phyloP scores from a whole-genome alignment of 2,797 vertebrate species.

The Muscicapa comitata region DNA sequence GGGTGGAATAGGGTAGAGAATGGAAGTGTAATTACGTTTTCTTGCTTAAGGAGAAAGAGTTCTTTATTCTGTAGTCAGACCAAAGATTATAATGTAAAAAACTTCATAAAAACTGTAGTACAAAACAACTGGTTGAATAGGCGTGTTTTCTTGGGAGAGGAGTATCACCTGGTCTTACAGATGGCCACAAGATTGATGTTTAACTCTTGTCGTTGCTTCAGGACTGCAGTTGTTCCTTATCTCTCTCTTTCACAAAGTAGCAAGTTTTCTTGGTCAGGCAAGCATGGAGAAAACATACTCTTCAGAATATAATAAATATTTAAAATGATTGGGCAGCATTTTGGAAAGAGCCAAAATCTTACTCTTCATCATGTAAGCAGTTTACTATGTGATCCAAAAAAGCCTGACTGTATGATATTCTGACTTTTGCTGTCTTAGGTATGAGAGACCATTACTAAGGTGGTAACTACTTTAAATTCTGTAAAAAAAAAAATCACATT shows the following conservation, averaged over 20 bases:
- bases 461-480: background rate
- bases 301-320: background rate
- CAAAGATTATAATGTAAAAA: background rate
- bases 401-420: background rate
- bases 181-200: background rate
- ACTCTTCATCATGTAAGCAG: background rate
- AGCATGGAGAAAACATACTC: background rate
- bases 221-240: background rate
- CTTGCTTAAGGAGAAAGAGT: background rate
- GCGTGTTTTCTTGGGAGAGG: background rate
- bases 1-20: background rate
- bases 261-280: background rate
- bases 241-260: background rate
- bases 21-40: background rate
- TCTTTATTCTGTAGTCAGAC: background rate
- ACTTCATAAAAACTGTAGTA: background rate
- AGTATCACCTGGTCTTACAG: background rate
- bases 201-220: background rate
- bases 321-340: background rate
- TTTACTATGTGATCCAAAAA: background rate
- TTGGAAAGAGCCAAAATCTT: background rate
- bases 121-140: background rate
- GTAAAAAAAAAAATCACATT: background rate
- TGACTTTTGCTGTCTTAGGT: background rate
- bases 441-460: background rate